Evolutionary conservation across 1,140 invertebrate genomes (phyloP).

Genomic region (Plectrocnemia conspersa): DNA sequence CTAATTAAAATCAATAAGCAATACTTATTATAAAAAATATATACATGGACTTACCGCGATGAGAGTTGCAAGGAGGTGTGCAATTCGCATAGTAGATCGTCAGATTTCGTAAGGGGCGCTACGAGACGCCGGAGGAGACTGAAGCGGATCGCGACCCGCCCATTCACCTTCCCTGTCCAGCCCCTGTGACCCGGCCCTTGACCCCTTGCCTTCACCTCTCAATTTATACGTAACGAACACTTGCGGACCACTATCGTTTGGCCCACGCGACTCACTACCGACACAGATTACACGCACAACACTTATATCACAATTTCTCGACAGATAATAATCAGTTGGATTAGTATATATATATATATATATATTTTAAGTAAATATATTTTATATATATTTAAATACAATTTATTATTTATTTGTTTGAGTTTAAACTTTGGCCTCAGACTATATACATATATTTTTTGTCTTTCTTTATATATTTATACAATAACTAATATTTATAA

Average conservation of each 20-base stretch:
- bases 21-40: too few relatives aligned
- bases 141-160: conserved; percentile 8
- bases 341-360: conserved; percentile 3
- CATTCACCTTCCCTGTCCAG: conserved; percentile 20
- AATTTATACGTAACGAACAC: background rate
- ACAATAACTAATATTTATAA: too few relatives aligned
- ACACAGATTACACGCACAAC: background rate
- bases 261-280: background rate
- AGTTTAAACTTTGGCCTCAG: too few relatives aligned
- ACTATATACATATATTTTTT: too few relatives aligned
- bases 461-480: too few relatives aligned
- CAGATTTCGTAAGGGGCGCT: conserved; percentile 15
- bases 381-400: background rate
- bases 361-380: background rate
- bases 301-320: background rate
- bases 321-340: background rate
- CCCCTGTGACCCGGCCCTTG: conserved; percentile 7
- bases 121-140: conserved; percentile 20
- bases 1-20: too few relatives aligned
- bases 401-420: conserved; percentile 10
- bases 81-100: conserved; percentile 33
- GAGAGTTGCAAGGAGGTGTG: conserved; percentile 31
- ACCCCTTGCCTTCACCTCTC: conserved; percentile 6
- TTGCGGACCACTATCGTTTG: background rate
- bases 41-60: conserved; percentile 31